Evolutionary conservation across 1,140 invertebrate species (phyloP).

Genomic region (Conus betulinus): DNA sequence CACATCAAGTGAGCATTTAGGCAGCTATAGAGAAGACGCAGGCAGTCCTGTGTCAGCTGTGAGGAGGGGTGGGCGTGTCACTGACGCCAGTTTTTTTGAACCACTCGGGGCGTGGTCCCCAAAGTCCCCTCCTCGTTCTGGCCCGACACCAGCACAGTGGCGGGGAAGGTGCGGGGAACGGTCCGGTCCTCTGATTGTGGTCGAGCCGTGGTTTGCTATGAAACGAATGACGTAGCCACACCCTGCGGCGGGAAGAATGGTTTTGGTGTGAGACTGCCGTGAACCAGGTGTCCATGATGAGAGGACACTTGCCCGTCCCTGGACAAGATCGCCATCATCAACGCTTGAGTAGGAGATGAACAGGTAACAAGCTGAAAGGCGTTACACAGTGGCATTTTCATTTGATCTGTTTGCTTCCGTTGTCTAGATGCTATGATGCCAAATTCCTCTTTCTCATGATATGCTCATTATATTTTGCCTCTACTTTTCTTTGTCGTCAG

Average conservation of each 20-base stretch:
- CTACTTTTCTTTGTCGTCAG: too few species aligned
- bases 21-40: not conserved
- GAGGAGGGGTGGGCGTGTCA: not conserved
- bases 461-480: too few species aligned
- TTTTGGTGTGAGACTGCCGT: constrained; percentile 64
- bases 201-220: constrained; percentile 52
- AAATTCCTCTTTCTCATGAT: too few species aligned
- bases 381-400: too few species aligned
- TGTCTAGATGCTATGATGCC: too few species aligned
- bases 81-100: constrained; percentile 47
- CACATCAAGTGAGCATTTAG: not conserved
- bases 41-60: not conserved
- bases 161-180: constrained; percentile 57
- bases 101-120: constrained; percentile 54
- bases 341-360: too few species aligned
- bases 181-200: constrained; percentile 57
- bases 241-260: constrained; percentile 46
- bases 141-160: constrained; percentile 56
- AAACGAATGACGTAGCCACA: constrained; percentile 66
- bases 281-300: constrained; percentile 60
- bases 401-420: too few species aligned
- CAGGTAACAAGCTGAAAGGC: too few species aligned
- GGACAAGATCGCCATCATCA: not conserved
- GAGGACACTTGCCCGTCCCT: constrained; percentile 61
- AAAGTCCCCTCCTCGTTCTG: constrained; percentile 52